Evolutionary conservation across 1,140 invertebrate species (phyloP), one percentile per base, ranked within the genome.

Genomic region (Lucilia sericata): DNA sequence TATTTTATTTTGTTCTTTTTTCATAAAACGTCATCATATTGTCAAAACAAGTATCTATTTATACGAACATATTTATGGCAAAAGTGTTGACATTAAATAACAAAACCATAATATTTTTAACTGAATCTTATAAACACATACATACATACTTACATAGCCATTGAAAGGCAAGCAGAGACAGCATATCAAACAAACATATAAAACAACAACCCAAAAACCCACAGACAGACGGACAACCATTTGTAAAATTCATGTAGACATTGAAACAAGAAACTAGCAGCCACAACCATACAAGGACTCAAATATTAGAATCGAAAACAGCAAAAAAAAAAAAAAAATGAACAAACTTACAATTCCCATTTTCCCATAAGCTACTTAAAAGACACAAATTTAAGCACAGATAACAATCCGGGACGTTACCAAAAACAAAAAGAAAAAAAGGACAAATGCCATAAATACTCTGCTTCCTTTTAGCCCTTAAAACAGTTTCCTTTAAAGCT

Each of bases 371-470:
- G 70, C 70, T 25, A 74, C 70, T 74, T 74, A 74, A 25, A 34
- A 25, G 70, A 74, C 70, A 42, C 42, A 74, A 74, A 74, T 74
- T 74, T 74, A 74, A 74, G 12, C 25, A 74, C 19, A 74, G 70
- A 74, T 74, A 74, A 74, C 70, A 74, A 74, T 25, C 70, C 55
- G 14, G n/a, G 14, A 60, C 55, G 14, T 7, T 2, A 60, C 14
- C 55, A 60, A 60, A 17, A 60, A 55, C 51, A 55, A 55, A 55
- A 60, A 60, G 14, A 60, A 60, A n/a, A 60, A 60, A 60, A n/a
- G 55, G 55, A 60, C 55, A n/a, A 60, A 60, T n/a, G 55, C n/a
- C 55, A 60, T 60, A 60, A 60, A 60, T 60, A 60, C 55, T n/a
- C 55, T n/a, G 4, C 55, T 60, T 60, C 55, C 55, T 60, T n/a